Percentiles rank a stretch among this genome's conserved stretches.
Evolutionary conservation across 2,797 vertebrate species (phyloP).

Genomic region (Chiloscyllium punctatum): DNA sequence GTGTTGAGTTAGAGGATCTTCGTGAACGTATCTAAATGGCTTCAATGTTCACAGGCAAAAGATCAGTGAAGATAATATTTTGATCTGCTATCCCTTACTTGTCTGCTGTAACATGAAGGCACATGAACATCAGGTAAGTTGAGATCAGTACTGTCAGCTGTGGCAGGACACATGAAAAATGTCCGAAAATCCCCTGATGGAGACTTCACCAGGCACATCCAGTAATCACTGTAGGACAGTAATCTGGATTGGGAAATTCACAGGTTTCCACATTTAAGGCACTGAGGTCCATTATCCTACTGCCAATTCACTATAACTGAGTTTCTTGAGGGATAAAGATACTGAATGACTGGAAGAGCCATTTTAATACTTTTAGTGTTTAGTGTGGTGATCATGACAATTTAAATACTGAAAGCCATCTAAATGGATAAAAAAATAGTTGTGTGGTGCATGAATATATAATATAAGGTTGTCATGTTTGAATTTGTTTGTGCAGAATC

Average conservation of each 20-base stretch:
- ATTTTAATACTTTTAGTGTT: background rate
- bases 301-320: background rate
- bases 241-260: background rate
- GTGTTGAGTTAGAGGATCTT: background rate
- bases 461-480: background rate
- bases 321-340: background rate
- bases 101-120: background rate
- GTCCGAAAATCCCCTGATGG: too few relatives aligned
- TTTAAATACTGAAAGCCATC: background rate
- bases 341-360: background rate
- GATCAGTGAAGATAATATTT: background rate
- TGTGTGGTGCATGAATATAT: background rate
- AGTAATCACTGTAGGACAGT: background rate
- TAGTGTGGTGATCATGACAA: background rate
- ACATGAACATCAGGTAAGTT: background rate
- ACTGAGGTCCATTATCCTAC: background rate
- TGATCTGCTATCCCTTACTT: background rate
- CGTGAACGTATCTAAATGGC: background rate
- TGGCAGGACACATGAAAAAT: too few relatives aligned
- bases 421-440: too few relatives aligned
- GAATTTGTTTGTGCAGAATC: background rate
- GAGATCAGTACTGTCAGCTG: too few relatives aligned
- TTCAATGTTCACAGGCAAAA: background rate
- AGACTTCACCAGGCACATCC: background rate
- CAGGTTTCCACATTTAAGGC: background rate